These are phyloP conservation scores for Tholera decimalis DNA, from an alignment of 2,888 invertebrate species.

Conservation along the genomic window DNA sequence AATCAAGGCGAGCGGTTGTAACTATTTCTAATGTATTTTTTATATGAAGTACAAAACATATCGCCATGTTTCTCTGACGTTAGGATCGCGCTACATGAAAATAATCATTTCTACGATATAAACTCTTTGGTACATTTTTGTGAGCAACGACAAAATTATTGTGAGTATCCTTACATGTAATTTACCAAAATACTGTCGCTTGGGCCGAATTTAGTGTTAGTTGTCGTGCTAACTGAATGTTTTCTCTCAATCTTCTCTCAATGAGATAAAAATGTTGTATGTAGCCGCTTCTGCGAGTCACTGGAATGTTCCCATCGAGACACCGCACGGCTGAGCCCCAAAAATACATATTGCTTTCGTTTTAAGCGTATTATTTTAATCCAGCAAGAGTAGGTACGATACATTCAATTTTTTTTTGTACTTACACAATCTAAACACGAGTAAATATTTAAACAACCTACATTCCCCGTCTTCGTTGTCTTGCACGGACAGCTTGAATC, in stretches of 20 bases:
- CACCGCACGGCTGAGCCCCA: slow-evolving; percentile 80
- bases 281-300: slow-evolving; percentile 67
- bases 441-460: slow-evolving; percentile 87
- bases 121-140: slow-evolving; percentile 90
- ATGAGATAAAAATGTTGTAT: slow-evolving; percentile 43
- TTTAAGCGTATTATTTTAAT: slow-evolving; percentile 83
- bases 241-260: slow-evolving; percentile 48
- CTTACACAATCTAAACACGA: slow-evolving; percentile 87
- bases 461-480: slow-evolving; percentile 88
- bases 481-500: slow-evolving; percentile 85
- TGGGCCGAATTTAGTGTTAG: slow-evolving; percentile 69
- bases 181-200: slow-evolving; percentile 79
- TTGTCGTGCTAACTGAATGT: slow-evolving; percentile 67
- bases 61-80: slow-evolving; percentile 56
- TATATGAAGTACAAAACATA: slow-evolving; percentile 43
- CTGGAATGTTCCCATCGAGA: slow-evolving; percentile 85
- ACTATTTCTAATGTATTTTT: slow-evolving; percentile 27
- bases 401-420: slow-evolving; percentile 86
- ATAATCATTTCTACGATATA: slow-evolving; percentile 78
- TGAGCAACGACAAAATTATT: slow-evolving; percentile 86
- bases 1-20: slow-evolving; percentile 35
- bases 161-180: slow-evolving; percentile 79
- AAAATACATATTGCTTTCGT: slow-evolving; percentile 83
- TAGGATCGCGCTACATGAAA: slow-evolving; percentile 64
- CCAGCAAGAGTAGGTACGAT: slow-evolving; percentile 84